Percentiles rank a stretch among this genome's conserved stretches.
Conservation (phyloP, 2,888 invertebrate genomes). For the Callyntrura sp. region DNA sequence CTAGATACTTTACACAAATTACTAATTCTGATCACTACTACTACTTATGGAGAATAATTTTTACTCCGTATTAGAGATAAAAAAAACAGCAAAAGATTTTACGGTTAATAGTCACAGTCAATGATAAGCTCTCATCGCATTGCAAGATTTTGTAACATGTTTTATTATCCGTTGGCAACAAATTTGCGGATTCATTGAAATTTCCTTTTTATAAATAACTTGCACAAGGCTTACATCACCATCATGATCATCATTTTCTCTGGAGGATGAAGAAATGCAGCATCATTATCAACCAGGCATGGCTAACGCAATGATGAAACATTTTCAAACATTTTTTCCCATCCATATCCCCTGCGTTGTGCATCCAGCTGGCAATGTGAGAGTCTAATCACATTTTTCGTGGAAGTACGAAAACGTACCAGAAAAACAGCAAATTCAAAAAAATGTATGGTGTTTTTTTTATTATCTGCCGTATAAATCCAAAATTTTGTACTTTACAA, state of each 20-base stretch:
- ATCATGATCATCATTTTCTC: too few species aligned
- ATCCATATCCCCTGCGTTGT: too few species aligned
- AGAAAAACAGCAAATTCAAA: conserved; percentile 21
- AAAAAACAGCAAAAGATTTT: too few species aligned
- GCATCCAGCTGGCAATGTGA: too few species aligned
- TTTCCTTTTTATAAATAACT: conserved; percentile 3
- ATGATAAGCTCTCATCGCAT: too few species aligned
- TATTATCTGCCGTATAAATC: conserved; percentile 12
- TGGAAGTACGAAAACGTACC: background rate
- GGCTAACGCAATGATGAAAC: conserved; percentile 3
- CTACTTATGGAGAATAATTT: too few species aligned
- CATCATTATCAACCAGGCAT: conserved; percentile 47
- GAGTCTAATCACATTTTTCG: background rate
- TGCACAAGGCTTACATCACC: conserved; percentile 26
- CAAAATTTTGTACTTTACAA: background rate
- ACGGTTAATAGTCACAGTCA: too few species aligned
- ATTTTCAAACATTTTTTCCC: background rate
- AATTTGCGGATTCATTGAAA: conserved; percentile 9
- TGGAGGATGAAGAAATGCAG: background rate
- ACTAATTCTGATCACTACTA: too few species aligned
- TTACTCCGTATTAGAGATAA: too few species aligned
- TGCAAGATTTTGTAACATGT: too few species aligned
- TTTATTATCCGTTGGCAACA: background rate
- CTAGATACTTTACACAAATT: too few species aligned
- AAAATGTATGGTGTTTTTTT: background rate